Percentiles rank a stretch among this genome's conserved stretches.
Evolutionary conservation across 2,888 invertebrate species (phyloP).

Genomic region (Netelia inedita): DNA sequence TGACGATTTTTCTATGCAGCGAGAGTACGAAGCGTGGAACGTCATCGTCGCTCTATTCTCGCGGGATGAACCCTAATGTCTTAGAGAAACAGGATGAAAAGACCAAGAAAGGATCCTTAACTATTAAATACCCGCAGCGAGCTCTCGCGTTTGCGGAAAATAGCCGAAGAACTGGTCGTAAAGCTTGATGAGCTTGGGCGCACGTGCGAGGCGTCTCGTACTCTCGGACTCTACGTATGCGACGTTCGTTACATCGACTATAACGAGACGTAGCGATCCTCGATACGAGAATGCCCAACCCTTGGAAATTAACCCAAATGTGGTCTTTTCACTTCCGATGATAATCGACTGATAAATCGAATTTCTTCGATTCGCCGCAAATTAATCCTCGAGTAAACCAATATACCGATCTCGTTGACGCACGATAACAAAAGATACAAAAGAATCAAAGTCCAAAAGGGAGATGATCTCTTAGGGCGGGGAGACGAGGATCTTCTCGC

Average conservation of each 20-base stretch:
- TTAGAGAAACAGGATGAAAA: constrained; percentile 46
- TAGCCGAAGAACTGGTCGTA: constrained; percentile 67
- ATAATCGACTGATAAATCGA: no score
- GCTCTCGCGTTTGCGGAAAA: constrained; percentile 65
- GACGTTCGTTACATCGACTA: constrained; percentile 33
- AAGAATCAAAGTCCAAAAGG: constrained; percentile 8
- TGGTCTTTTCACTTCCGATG: no score
- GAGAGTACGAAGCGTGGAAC: neutral
- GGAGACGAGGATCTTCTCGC: constrained; percentile 43
- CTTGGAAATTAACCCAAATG: neutral
- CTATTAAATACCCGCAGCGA: constrained; percentile 67
- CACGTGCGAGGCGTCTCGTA: constrained; percentile 69
- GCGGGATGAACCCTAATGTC: neutral
- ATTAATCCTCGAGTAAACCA: no score
- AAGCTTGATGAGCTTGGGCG: constrained; percentile 60
- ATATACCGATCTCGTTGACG: no score
- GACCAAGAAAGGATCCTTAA: constrained; percentile 55
- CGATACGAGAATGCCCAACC: neutral
- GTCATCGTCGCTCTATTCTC: neutral
- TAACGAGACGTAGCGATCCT: neutral
- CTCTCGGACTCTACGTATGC: neutral
- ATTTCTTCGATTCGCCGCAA: no score
- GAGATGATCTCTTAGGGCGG: constrained; percentile 10
- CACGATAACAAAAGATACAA: no score
- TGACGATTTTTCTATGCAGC: constrained; percentile 9